phyloP scores from a whole-genome alignment of 2,113 vertebrate species.

The Chaetodon auriga region DNA sequence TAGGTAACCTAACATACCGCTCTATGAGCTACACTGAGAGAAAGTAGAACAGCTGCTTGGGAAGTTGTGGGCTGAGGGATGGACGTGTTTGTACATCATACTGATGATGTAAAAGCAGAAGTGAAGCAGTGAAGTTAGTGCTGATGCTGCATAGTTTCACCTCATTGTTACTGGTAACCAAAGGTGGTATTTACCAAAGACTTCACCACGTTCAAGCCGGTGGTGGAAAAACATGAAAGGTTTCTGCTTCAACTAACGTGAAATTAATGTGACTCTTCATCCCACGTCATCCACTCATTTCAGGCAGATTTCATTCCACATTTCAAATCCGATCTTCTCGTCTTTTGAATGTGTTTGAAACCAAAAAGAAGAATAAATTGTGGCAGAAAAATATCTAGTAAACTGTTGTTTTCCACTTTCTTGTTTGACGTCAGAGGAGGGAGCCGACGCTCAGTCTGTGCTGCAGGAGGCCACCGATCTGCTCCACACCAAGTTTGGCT shows the following conservation, averaged over 20 bases:
- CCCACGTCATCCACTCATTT: too few relatives aligned
- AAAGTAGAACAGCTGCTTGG: not conserved
- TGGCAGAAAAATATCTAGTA: not conserved
- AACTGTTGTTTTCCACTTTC: not conserved
- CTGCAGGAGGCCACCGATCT: conserved; percentile 88
- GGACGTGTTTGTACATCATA: not conserved
- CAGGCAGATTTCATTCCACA: too few relatives aligned
- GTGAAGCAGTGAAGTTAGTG: too few relatives aligned
- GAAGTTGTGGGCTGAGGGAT: too few relatives aligned
- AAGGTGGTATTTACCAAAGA: too few relatives aligned
- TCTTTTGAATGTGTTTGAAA: too few relatives aligned
- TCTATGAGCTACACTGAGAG: not conserved
- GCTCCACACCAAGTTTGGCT: conserved; percentile 91
- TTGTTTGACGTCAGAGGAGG: conserved; percentile 81
- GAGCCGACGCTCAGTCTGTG: conserved; percentile 85
- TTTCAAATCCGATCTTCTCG: too few relatives aligned
- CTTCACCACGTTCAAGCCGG: too few relatives aligned
- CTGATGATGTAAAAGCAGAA: too few relatives aligned
- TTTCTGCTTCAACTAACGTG: too few relatives aligned
- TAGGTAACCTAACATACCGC: conserved; percentile 55
- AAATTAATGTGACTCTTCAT: too few relatives aligned
- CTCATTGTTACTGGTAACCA: not conserved
- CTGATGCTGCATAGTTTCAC: not conserved
- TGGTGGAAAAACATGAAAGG: too few relatives aligned
- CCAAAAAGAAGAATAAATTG: not conserved